Percentiles rank a stretch among this genome's conserved stretches.
Conservation (phyloP, 2,113 vertebrate species). For the Hucho hucho region DNA sequence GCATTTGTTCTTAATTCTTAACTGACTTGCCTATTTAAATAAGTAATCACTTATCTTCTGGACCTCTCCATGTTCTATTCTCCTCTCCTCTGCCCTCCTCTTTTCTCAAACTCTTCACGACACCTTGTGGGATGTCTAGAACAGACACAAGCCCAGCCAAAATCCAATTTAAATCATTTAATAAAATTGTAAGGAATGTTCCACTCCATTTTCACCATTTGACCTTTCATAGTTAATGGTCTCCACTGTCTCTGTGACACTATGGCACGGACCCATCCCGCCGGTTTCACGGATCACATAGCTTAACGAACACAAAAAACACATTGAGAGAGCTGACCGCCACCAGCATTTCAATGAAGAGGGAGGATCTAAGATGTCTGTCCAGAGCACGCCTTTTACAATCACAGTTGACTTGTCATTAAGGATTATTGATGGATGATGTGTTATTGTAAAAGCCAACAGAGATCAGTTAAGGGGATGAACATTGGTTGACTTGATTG, state of each 20-base stretch:
- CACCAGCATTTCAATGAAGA: slow-evolving; percentile 37
- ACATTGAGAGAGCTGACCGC: slow-evolving; percentile 34
- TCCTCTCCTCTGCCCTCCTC: not conserved
- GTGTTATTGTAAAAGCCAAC: slow-evolving; percentile 14
- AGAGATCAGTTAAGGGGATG: slow-evolving; percentile 9
- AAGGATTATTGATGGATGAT: slow-evolving; percentile 4
- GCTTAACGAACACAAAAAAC: slow-evolving; percentile 37
- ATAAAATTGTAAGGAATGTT: slow-evolving; percentile 49
- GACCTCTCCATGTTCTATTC: not conserved
- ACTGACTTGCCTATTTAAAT: too few relatives aligned
- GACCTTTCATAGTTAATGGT: slow-evolving; percentile 49
- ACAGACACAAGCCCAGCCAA: not conserved
- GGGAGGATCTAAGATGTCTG: slow-evolving; percentile 12
- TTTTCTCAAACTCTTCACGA: slow-evolving; percentile 27
- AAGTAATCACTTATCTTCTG: too few relatives aligned
- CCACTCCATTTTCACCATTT: slow-evolving; percentile 50
- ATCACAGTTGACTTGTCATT: slow-evolving; percentile 11
- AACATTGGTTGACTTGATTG: slow-evolving; percentile 29
- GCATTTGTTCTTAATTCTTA: too few relatives aligned
- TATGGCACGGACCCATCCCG: slow-evolving; percentile 36
- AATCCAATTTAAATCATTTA: slow-evolving; percentile 51
- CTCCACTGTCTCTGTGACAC: slow-evolving; percentile 42
- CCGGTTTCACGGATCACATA: slow-evolving; percentile 59
- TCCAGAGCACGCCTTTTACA: slow-evolving; percentile 14
- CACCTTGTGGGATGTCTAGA: slow-evolving; percentile 41